Base-by-base conservation (phyloP, 2,888 invertebrate genomes). In the Tachina fera region DNA sequence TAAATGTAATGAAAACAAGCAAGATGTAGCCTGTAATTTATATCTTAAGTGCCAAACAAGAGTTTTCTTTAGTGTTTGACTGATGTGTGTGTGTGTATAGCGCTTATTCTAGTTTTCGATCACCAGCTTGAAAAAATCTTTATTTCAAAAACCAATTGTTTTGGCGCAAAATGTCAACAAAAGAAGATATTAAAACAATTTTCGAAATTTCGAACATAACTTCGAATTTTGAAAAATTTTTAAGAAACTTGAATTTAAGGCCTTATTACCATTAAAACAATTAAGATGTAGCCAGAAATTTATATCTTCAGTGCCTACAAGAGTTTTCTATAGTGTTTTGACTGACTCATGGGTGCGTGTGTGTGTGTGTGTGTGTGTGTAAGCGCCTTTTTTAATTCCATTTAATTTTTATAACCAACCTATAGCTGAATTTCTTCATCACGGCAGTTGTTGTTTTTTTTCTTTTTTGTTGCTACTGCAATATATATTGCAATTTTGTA, bases 331-430 rank as follows among this genome's bases (percentile, higher is more conserved):
- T 8, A 51, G 19, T 19, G 8, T 61, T 71, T 79, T n/a, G n/a
- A n/a, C n/a, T 63, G 45, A 45, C 53, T 56, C 51, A 2, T 31
- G 19, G 13, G 11, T 31, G 13, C 9, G 19, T 22, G 4, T 31
- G 19, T 22, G 11, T 58, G 13, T 10, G 19, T 13, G 5, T 14
- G 13, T 43, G 39, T 10, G 60, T 68, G 49, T 45, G 6, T 31
- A 31, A 31, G 31, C 31, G 31, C 8, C 31, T 63, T 56, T 81
- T 79, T 83, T 83, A 86, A 79, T 86, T 83, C 71, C 78, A 83
- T 83, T 79, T 86, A 79, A 82, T 67, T 86, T 85, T 79, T 83
- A 76, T 79, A 53, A 86, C 87, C 61, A 67, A 72, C 61, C 31
- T 47, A 71, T 77, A 67, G 82, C 58, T 70, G 74, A 67, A 71